Conservation (phyloP, 2,113 vertebrate species). For the Ptilorrhoa leucosticta region DNA sequence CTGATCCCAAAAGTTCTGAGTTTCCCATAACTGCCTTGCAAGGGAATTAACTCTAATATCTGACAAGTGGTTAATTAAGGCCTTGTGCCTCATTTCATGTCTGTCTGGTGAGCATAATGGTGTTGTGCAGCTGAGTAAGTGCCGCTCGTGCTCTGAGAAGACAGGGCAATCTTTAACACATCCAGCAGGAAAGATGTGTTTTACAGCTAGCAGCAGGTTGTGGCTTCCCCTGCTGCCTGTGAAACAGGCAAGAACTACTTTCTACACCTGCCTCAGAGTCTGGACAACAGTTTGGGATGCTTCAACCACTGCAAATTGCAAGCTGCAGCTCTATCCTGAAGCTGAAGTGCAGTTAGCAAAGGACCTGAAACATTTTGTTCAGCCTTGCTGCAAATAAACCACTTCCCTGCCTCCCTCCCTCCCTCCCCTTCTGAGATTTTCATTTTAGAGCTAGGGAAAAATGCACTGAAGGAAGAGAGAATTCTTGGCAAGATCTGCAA, state of each 20-base stretch:
- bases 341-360: not conserved
- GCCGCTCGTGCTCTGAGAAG: not conserved
- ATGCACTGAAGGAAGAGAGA: not conserved
- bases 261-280: not conserved
- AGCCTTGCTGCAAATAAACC: not conserved
- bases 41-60: not conserved
- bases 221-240: not conserved
- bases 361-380: not conserved
- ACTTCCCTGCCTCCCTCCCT: not conserved
- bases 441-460: constrained; percentile 1
- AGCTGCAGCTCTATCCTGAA: not conserved
- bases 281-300: not conserved
- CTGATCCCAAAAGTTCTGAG: not conserved
- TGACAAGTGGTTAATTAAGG: not conserved
- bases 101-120: not conserved
- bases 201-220: not conserved
- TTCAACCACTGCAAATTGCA: not conserved
- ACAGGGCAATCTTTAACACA: not conserved
- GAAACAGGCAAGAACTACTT: not conserved
- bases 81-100: not conserved
- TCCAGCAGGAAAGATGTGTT: not conserved
- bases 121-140: not conserved
- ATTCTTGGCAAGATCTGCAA: constrained; percentile 3
- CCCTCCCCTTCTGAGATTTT: not conserved
- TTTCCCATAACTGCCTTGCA: not conserved